Conservation (phyloP, 1,140 invertebrate species). For the Lasioglossum albipes region DNA sequence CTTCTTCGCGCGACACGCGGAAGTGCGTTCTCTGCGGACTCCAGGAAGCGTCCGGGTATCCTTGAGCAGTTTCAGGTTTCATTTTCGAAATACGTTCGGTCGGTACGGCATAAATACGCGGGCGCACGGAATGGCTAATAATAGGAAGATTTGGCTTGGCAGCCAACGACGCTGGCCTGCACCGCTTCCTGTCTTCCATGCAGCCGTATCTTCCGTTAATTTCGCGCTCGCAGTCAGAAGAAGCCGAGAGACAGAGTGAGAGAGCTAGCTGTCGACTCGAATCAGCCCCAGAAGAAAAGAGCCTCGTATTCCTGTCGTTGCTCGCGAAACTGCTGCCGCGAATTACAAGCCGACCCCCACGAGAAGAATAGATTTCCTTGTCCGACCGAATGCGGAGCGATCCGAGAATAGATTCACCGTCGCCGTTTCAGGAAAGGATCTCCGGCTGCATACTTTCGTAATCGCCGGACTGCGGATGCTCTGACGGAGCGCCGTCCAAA, state of each 20-base stretch:
- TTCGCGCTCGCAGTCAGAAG: slow-evolving; percentile 29
- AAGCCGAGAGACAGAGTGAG: background rate
- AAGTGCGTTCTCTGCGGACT: background rate
- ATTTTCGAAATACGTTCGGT: slow-evolving; percentile 70
- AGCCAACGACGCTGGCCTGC: slow-evolving; percentile 65
- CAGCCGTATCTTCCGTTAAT: slow-evolving; percentile 66
- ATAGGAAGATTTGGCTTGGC: slow-evolving; percentile 73
- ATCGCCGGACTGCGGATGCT: slow-evolving; percentile 39
- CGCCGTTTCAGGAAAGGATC: slow-evolving; percentile 3
- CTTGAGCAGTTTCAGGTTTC: slow-evolving; percentile 64
- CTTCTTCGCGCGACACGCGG: background rate
- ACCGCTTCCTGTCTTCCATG: slow-evolving; percentile 58
- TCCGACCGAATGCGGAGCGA: slow-evolving; percentile 29
- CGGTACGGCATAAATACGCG: slow-evolving; percentile 69
- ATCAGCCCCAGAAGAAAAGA: slow-evolving; percentile 20
- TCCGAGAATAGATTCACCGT: slow-evolving; percentile 19
- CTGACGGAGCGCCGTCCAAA: slow-evolving; percentile 6
- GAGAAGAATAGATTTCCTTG: slow-evolving; percentile 27
- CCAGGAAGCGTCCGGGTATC: slow-evolving; percentile 23
- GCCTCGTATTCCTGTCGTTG: slow-evolving; percentile 3
- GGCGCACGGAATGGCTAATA: slow-evolving; percentile 75
- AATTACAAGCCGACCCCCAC: background rate
- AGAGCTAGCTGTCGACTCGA: slow-evolving; percentile 10
- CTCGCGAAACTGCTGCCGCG: background rate
- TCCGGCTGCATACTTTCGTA: slow-evolving; percentile 26